Base-by-base conservation (phyloP, 2,888 invertebrate species). In the Schizotus pectinicornis region DNA sequence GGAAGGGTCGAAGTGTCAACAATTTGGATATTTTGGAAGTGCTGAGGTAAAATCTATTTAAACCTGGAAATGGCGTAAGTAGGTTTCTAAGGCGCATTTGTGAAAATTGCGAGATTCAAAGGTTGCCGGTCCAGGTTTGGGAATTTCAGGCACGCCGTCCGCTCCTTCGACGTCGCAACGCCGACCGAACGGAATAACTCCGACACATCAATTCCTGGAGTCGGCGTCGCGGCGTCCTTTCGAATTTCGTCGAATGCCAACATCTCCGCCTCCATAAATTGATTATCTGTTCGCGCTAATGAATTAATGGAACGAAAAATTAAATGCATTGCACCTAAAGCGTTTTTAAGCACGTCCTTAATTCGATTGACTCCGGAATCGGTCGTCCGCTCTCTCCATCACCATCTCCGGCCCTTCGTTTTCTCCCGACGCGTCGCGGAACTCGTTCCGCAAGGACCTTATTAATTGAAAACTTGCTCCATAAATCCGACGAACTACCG, bases 251-350 rank as follows among this genome's bases (percentile, higher is more conserved):
- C 14, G 46, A 32, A 47, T 38, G 46, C 35, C 46, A 47, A 48
- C 45, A 51, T 47, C 41, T 22, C 5, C 22, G 31, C 9, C 6
- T 22, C 36, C 22, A 53, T 58, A 58, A 58, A 58, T 58, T 38
- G 53, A 58, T 58, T 58, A 58, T 58, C 58, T 45, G 12, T 22
- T 39, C 48, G 39, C 49, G 53, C 53, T 58, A 58, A 58, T 58
- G 58, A 58, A 58, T 58, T 58, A 58, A 58, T 58, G 58, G 58
- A 58, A 54, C 48, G 58, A 52, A 58, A 58, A 58, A 58, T 58
- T 58, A 54, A 58, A 58, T 58, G 45, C 49, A 49, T 54, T 49
- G 48, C 52, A 53, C 42, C 49, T 53, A 56, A 56, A 56, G 55
- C 55, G 43, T 56, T 56, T 56, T 56, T 56, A 56, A 56, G 55